Percentiles rank a stretch among this genome's conserved stretches.
phyloP scores from a whole-genome alignment of 2,888 invertebrate genomes.

The Ferrisia virgata region DNA sequence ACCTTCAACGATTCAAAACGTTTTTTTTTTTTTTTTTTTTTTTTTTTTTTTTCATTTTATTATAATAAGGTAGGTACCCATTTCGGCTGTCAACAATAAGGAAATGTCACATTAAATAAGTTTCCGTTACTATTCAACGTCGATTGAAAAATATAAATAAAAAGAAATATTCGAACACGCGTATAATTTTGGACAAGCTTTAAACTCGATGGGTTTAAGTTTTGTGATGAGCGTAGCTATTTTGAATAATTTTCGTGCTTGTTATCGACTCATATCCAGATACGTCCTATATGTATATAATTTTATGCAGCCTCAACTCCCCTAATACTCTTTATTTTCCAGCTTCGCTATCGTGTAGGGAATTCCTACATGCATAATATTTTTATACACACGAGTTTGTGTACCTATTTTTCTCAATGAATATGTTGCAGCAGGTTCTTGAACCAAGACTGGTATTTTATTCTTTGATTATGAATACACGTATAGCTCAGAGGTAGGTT shows the following conservation, averaged over 20 bases:
- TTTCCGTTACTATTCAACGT: not conserved
- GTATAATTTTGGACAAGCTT: not conserved
- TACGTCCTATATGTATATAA: no score
- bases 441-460: not conserved
- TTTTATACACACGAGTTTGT: not conserved
- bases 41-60: no score
- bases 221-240: no score
- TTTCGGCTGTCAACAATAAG: not conserved
- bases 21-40: not conserved
- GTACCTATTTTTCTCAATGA: not conserved
- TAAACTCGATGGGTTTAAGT: not conserved
- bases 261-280: no score
- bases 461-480: not conserved
- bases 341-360: not conserved
- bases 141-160: not conserved
- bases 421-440: not conserved
- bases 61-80: not conserved
- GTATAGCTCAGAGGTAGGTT: not conserved
- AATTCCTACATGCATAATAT: not conserved
- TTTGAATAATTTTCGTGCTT: no score
- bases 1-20: not conserved
- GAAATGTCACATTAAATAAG: not conserved
- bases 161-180: not conserved
- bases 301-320: not conserved
- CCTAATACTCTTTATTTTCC: not conserved